Conservation (phyloP, 64 coral and sea anemone genomes). For the Catalaphyllia jardinei region DNA sequence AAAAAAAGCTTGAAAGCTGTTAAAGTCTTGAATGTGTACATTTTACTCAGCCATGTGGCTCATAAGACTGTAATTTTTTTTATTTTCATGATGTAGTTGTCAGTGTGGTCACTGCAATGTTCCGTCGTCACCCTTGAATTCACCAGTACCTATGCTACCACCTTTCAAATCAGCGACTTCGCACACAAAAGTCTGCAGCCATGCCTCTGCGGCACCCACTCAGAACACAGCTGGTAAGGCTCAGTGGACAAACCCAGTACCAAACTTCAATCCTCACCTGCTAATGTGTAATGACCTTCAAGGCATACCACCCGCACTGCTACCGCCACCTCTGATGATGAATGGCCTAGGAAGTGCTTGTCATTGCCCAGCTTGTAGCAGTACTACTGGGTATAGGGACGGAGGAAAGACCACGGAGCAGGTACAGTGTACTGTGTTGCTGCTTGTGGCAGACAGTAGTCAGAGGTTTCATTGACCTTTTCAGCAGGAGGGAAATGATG, state of each 20-base stretch:
- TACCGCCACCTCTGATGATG: slow-evolving; percentile 10
- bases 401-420: slow-evolving; percentile 1
- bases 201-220: not conserved
- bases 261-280: slow-evolving; percentile 25
- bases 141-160: slow-evolving; percentile 13
- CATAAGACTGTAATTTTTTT: not conserved
- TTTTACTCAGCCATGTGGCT: too few relatives aligned
- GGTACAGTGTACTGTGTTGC: not conserved
- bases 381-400: slow-evolving; percentile 11
- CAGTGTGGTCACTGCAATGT: slow-evolving; percentile 36
- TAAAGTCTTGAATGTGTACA: too few relatives aligned
- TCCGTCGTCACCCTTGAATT: slow-evolving; percentile 10
- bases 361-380: slow-evolving; percentile 9
- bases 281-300: slow-evolving; percentile 29
- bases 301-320: slow-evolving; percentile 13
- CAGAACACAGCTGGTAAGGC: not conserved
- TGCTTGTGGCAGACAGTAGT: not conserved
- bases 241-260: slow-evolving; percentile 24
- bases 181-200: not conserved
- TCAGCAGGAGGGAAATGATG: too few relatives aligned
- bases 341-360: slow-evolving; percentile 4
- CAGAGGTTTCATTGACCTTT: not conserved
- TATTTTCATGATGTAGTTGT: not conserved
- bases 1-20: too few relatives aligned
- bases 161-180: slow-evolving; percentile 21